Evolutionary conservation across 2,888 invertebrate genomes (phyloP).

Genomic region (Pyrochroa serraticornis): DNA sequence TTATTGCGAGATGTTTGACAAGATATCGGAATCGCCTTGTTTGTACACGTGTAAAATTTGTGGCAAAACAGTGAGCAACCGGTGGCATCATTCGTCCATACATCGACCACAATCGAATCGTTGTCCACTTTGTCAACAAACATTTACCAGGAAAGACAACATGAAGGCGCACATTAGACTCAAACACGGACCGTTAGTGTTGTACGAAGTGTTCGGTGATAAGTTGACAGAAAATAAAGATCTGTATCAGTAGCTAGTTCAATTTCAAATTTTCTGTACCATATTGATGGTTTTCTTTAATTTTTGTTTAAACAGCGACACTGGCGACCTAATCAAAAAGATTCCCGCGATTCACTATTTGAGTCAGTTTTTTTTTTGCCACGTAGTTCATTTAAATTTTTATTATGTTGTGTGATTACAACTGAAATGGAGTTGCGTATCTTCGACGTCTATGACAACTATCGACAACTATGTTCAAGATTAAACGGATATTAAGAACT

Average conservation of each 20-base stretch:
- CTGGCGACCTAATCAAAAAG: too few species aligned
- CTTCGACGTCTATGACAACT: too few species aligned
- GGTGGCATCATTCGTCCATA: constrained; percentile 72
- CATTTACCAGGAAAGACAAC: constrained; percentile 71
- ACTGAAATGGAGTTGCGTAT: too few species aligned
- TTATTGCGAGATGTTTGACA: constrained; percentile 50
- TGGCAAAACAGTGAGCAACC: constrained; percentile 70
- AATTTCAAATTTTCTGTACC: not conserved
- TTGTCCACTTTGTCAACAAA: constrained; percentile 68
- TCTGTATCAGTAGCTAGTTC: constrained; percentile 5
- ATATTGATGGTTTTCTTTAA: not conserved
- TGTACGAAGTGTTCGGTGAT: constrained; percentile 16
- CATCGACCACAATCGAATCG: constrained; percentile 68
- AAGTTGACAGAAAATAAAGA: constrained; percentile 8
- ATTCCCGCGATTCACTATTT: too few species aligned
- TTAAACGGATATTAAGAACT: too few species aligned
- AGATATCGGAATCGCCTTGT: constrained; percentile 46
- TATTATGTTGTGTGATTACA: too few species aligned
- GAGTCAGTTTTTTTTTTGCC: too few species aligned
- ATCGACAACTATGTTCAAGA: too few species aligned
- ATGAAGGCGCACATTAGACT: constrained; percentile 70
- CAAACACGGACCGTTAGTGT: constrained; percentile 59
- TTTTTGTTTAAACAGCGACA: not conserved
- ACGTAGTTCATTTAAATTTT: too few species aligned
- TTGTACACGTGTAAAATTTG: constrained; percentile 68